Base-by-base conservation (phyloP, 2,888 invertebrate genomes). In the Apamea anceps region DNA sequence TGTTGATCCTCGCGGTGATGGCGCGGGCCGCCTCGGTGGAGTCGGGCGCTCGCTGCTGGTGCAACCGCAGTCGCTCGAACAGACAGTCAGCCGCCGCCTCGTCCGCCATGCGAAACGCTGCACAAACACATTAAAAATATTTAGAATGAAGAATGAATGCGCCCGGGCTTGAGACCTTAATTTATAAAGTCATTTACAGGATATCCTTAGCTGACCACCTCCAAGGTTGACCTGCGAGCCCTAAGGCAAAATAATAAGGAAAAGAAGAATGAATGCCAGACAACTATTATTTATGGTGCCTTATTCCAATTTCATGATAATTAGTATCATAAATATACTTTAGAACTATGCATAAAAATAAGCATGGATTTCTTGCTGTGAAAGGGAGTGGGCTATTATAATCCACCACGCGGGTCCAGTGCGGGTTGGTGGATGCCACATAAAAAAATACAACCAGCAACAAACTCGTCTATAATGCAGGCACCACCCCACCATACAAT, bases 21-120 rank as follows among this genome's bases (percentile, higher is more conserved):
- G 95, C 93, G n/a, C 96, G 94, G 65, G 95, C 96, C 83, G 95
- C 94, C 90, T 97, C 96, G 3, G 93, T 90, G 75, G 96, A 92
- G 91, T 97, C 96, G 0, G 96, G 95, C 51, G 96, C 93, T 28
- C 96, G 95, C 86, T 95, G 96, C 91, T 96, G 96, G 76, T 94
- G 95, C 88, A 93, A 89, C 62, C 96, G 94, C 63, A 97, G 95
- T 89, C 96, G 92, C 94, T 96, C 97, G 91, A 96, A 96, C 90
- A 97, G 90, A 91, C 96, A 95, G 86, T 96, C 97, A 66, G 95
- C 91, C 67, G 95, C 93, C 75, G 92, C 90, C 79, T 96, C 96
- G 94, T 96, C 96, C 93, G 96, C 96, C 97, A 96, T 96, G 90
- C 96, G 96, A 91, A 91, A 94, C 76, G 95, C 95, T 96, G 93